Evolutionary conservation across 2,888 invertebrate genomes (phyloP), one percentile per base, ranked within the genome.

Genomic region (Cremastobaeus sp.): DNA sequence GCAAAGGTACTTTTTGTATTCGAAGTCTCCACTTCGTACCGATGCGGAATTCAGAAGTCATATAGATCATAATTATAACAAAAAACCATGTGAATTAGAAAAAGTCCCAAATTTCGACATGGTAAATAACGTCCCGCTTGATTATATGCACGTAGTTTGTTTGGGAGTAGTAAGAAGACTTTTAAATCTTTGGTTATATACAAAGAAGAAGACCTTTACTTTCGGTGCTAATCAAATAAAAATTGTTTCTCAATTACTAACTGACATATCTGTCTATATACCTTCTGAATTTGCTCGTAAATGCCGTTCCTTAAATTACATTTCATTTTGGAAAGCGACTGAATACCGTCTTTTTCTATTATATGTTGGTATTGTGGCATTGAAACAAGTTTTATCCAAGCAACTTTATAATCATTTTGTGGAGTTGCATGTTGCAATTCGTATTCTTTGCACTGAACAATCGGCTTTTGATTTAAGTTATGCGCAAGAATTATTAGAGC

Each of bases 71-170:
- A 35, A 50, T 41, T 62, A 50, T 12, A 11, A 50, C 34, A 21
- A 14, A 21, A 2, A 2, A 3, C 9, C 8, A 14, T 18, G 9
- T 18, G 48, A 75, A 57, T 52, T 80, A 21, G 65, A 69, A 64
- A 68, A 68, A 28, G 66, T 80, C 41, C 78, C 77, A 15, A 59
- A 68, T 17, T 76, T 81, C 41, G 55, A 79, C 69, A 76, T 81
- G 65, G 65, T 81, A 9, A 50, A 62, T 47, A 59, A 72, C 39
- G 62, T 81, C 30, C 76, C 78, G 4, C 30, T 79, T 8, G 80
- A 82, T 35, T 64, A 57, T 25, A 68, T 74, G 68, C 73, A 74
- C 30, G 25, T 52, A 1, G 43, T 74, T 15, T 64, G 47, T 14
- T 32, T 74, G 21, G 69, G 74, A 9, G 55, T 69, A 6, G 21